phyloP scores from a whole-genome alignment of 2,888 invertebrate genomes.

The Erebia palarica region DNA sequence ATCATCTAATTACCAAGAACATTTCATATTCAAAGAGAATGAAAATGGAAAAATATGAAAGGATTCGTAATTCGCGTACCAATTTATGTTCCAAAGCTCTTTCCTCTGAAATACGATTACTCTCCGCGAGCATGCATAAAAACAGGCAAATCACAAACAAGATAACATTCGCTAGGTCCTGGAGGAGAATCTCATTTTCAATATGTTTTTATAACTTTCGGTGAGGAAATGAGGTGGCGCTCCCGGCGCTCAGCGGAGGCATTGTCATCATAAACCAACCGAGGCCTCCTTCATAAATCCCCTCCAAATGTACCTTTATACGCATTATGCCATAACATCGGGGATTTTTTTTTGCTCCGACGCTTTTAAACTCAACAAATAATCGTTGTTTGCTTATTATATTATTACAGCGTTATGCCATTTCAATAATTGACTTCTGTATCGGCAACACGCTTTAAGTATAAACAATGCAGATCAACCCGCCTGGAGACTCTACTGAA shows the following conservation, averaged over 20 bases:
- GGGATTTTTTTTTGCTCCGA: slow-evolving; percentile 50
- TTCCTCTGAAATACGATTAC: slow-evolving; percentile 67
- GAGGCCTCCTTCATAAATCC: slow-evolving; percentile 79
- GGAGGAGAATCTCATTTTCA: slow-evolving; percentile 80
- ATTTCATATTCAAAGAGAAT: not conserved
- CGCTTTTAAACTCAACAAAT: slow-evolving; percentile 71
- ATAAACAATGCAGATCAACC: not conserved
- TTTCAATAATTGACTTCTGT: slow-evolving; percentile 22
- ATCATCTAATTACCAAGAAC: slow-evolving; percentile 2
- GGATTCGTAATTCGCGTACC: slow-evolving; percentile 24
- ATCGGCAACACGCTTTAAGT: not conserved
- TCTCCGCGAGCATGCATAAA: slow-evolving; percentile 67
- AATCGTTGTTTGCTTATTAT: slow-evolving; percentile 45
- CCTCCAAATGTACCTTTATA: slow-evolving; percentile 77
- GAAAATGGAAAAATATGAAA: slow-evolving; percentile 17
- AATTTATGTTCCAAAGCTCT: slow-evolving; percentile 44
- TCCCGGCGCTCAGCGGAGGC: slow-evolving; percentile 66
- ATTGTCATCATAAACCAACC: slow-evolving; percentile 81
- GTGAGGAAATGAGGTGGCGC: slow-evolving; percentile 81
- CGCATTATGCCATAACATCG: slow-evolving; percentile 77
- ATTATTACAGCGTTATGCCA: slow-evolving; percentile 34
- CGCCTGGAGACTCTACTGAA: too few species aligned
- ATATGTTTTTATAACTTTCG: slow-evolving; percentile 83
- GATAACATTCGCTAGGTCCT: slow-evolving; percentile 78
- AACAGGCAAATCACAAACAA: slow-evolving; percentile 79